Evolutionary conservation across 1,140 invertebrate species (phyloP), one percentile per base, ranked within the genome.

Genomic region (Apis laboriosa): DNA sequence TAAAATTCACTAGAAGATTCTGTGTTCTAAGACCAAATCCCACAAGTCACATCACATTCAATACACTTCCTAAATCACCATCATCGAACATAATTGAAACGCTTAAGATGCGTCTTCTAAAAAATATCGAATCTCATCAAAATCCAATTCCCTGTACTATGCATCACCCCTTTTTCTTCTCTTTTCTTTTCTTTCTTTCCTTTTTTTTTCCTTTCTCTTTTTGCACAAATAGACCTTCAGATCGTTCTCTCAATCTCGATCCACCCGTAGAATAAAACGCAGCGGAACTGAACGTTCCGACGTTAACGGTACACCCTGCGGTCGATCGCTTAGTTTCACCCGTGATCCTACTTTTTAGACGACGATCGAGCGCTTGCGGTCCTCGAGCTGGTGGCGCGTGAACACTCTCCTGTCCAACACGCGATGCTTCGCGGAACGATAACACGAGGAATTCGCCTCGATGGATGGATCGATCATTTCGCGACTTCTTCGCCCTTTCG

Each of bases 271-370:
- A 71, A 78, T 51, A 51, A 87, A 77, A 43, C 58, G 77, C 84
- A 60, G 72, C 76, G 67, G 56, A 83, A 88, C 78, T 61, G 72
- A 68, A 88, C 77, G 71, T 80, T 88, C 51, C 71, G 70, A 34
- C 34, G 80, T 88, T 85, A 85, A 88, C 87, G 86, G 87, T 88
- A 83, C 28, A 72, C 58, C 21, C 21, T 85, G 83, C 80, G 82
- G 86, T 87, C 79, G 68, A 77, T 78, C 86, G 68, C 75, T 87
- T 81, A 82, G 83, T 81, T 73, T 87, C 79, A 75, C 78, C 70
- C 60, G 76, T 68, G 75, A 88, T 88, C 75, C 70, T n/a, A 34
- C 82, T 80, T 88, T 84, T 81, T 78, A 70, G 61, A 78, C 24
- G 86, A 87, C 86, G 77, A 68, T 82, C 70, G 71, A 43, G 34